Evolutionary conservation across 2,113 vertebrate species (phyloP).

Genomic region (Procavia capensis): DNA sequence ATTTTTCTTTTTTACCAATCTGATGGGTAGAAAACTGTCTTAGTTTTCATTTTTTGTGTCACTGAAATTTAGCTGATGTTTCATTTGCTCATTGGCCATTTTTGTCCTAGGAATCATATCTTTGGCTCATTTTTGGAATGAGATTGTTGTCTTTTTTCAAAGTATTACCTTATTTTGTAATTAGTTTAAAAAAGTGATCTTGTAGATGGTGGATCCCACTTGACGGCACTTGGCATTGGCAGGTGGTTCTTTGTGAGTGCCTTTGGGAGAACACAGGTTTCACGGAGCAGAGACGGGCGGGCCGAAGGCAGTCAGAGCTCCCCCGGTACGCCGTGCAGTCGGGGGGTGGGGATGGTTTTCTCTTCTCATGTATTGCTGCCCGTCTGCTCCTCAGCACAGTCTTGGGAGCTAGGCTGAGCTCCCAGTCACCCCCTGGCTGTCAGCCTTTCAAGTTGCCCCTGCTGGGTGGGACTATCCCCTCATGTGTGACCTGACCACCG

Average conservation of each 20-base stretch:
- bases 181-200: not conserved
- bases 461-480: slow-evolving; percentile 58
- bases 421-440: slow-evolving; percentile 29
- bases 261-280: not conserved
- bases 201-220: not conserved
- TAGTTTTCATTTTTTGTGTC: not conserved
- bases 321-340: not conserved
- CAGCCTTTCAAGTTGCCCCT: slow-evolving; percentile 71
- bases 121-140: not conserved
- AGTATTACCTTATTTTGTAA: not conserved
- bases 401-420: slow-evolving; percentile 7
- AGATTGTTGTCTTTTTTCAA: not conserved
- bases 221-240: too few species aligned
- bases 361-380: not conserved
- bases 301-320: not conserved
- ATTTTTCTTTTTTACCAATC: not conserved
- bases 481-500: slow-evolving; percentile 40
- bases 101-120: not conserved
- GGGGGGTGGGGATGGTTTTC: not conserved
- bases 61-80: not conserved
- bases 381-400: not conserved
- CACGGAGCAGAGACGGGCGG: not conserved
- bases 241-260: not conserved
- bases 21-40: not conserved
- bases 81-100: not conserved